These are phyloP conservation scores for Psephotus haematonotus DNA, from an alignment of 2,113 vertebrate genomes.

Conservation along the genomic window DNA sequence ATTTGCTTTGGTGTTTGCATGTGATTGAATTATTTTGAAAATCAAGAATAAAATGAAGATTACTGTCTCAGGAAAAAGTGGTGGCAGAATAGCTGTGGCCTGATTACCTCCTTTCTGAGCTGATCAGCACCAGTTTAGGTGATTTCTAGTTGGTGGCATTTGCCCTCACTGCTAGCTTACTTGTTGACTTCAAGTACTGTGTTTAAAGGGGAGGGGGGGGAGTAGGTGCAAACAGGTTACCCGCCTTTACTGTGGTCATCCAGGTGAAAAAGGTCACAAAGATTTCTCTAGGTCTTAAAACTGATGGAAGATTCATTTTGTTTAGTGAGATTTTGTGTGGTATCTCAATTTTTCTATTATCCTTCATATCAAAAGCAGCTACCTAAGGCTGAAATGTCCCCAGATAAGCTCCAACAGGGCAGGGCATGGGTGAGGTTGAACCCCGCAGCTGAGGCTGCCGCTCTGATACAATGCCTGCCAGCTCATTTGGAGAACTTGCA, in stretches of 20 bases:
- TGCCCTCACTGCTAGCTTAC: neutral
- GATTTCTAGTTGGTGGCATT: neutral
- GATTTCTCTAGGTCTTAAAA: neutral
- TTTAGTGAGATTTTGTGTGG: neutral
- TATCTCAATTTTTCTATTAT: neutral
- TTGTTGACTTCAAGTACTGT: neutral
- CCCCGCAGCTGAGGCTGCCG: fast-evolving
- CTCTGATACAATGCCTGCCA: neutral
- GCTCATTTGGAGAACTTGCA: neutral
- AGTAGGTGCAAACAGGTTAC: neutral
- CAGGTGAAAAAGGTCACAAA: neutral
- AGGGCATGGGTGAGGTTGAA: neutral
- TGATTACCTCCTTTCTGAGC: neutral
- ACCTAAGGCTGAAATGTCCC: neutral
- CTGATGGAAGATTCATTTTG: neutral
- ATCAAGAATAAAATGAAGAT: neutral
- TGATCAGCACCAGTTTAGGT: fast-evolving
- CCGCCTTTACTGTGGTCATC: neutral
- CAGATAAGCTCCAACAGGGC: neutral
- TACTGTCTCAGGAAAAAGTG: neutral
- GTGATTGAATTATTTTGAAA: constrained; percentile 5
- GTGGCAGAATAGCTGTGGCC: neutral
- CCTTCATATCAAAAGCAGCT: neutral
- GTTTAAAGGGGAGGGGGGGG: neutral
- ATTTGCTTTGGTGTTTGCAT: constrained; percentile 1